These are phyloP conservation scores for Pseudolaguvia tuberculata DNA, from an alignment of 2,113 vertebrate species.

Conservation along the genomic window DNA sequence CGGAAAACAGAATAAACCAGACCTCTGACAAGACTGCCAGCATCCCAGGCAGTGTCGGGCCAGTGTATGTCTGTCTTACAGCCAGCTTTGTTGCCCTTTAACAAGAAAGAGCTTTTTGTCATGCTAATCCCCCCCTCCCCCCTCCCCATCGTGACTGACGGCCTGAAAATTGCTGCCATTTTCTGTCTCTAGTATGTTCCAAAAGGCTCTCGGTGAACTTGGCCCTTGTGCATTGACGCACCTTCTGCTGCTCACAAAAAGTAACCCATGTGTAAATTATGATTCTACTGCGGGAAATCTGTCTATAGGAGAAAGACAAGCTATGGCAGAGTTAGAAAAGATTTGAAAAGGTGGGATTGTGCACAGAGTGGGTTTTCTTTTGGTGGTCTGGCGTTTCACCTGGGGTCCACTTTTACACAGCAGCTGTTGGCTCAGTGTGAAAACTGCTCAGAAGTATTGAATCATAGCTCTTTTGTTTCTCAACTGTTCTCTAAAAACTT, in stretches of 20 bases:
- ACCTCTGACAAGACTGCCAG: constrained; percentile 26
- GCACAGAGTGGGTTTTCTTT: neutral
- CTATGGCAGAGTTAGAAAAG: constrained; percentile 2
- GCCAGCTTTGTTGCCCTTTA: constrained; percentile 46
- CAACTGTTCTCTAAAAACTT: constrained; percentile 19
- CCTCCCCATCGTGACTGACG: constrained; percentile 20
- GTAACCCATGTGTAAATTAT: constrained; percentile 36
- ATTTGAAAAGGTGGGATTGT: constrained; percentile 21
- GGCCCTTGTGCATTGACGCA: constrained; percentile 18
- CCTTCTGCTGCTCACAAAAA: constrained; percentile 33
- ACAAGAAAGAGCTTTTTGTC: constrained; percentile 44
- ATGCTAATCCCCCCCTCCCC: constrained; percentile 40
- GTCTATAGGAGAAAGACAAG: neutral
- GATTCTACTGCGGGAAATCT: constrained; percentile 16
- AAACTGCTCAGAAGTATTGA: constrained; percentile 28
- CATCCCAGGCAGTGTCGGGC: constrained; percentile 11
- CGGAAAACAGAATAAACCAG: constrained; percentile 14
- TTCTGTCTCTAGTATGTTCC: constrained; percentile 38
- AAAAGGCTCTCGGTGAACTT: constrained; percentile 36
- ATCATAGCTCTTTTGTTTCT: constrained; percentile 18
- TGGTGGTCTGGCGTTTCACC: constrained; percentile 13
- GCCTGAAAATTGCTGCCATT: constrained; percentile 44
- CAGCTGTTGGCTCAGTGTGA: constrained; percentile 29
- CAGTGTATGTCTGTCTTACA: constrained; percentile 13
- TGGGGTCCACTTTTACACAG: constrained; percentile 22